Percentiles rank a stretch among this genome's conserved stretches.
Evolutionary conservation across 2,797 vertebrate species (phyloP).

Genomic region (Salarias fasciatus): DNA sequence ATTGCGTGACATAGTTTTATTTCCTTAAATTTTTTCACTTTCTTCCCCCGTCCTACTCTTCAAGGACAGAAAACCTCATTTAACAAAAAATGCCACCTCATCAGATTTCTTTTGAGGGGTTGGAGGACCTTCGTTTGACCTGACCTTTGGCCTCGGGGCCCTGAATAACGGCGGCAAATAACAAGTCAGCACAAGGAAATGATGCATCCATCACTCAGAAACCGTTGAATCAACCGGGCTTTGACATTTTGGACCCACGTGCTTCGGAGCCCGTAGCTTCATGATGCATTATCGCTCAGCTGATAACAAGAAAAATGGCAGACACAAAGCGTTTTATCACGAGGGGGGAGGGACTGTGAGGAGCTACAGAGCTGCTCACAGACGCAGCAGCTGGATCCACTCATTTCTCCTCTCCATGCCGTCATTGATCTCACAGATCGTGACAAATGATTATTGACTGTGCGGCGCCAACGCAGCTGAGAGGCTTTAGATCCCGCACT

Average conservation of each 20-base stretch:
- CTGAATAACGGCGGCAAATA: constrained; percentile 51
- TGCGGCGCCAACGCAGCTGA: not conserved
- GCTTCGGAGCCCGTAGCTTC: constrained; percentile 28
- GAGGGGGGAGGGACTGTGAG: constrained; percentile 10
- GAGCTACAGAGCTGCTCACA: too few relatives aligned
- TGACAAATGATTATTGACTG: constrained; percentile 43
- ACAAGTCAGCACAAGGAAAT: constrained; percentile 66
- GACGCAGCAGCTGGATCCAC: constrained; percentile 12
- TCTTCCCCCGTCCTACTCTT: too few relatives aligned
- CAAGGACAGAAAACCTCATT: not conserved
- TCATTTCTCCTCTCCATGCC: constrained; percentile 11
- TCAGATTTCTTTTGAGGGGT: constrained; percentile 31
- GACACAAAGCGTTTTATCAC: constrained; percentile 40
- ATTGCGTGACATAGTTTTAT: too few relatives aligned
- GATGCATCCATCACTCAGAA: constrained; percentile 65
- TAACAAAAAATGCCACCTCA: constrained; percentile 24
- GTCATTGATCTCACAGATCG: constrained; percentile 12
- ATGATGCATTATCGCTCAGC: constrained; percentile 47
- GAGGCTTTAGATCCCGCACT: too few relatives aligned
- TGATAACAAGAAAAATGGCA: constrained; percentile 49
- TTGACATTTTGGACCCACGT: constrained; percentile 47
- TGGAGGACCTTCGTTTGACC: constrained; percentile 36
- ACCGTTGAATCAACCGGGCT: constrained; percentile 42
- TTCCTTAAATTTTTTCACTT: too few relatives aligned
- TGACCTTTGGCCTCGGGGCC: constrained; percentile 60